These are phyloP conservation scores for Junonia oenone DNA, from an alignment of 2,888 invertebrate species.

Conservation along the genomic window DNA sequence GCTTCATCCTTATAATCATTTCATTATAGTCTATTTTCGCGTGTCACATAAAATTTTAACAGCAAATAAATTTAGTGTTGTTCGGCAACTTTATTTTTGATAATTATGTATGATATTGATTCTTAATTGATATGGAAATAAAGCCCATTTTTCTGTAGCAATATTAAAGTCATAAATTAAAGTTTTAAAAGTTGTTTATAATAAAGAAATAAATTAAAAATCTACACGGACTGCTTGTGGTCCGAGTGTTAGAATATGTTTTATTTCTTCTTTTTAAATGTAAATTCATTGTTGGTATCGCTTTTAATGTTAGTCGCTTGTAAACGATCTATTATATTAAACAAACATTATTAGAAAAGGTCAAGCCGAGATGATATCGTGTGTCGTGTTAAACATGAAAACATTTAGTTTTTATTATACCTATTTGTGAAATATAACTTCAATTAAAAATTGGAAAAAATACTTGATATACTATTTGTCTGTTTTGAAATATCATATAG, in stretches of 20 bases:
- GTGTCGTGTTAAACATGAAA: neutral
- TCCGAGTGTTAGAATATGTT: constrained; percentile 66
- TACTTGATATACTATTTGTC: no score
- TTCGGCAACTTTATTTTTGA: constrained; percentile 34
- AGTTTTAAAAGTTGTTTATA: constrained; percentile 35
- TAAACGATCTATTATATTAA: neutral
- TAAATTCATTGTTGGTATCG: neutral
- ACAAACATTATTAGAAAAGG: constrained; percentile 1
- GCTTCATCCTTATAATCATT: neutral
- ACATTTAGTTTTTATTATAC: neutral
- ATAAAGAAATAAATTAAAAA: constrained; percentile 63
- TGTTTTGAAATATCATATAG: no score
- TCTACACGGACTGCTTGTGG: constrained; percentile 59
- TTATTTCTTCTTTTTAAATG: neutral
- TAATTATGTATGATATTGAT: constrained; percentile 20
- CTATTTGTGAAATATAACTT: no score
- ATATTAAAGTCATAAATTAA: constrained; percentile 19
- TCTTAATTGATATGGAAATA: constrained; percentile 21
- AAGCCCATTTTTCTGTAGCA: constrained; percentile 19
- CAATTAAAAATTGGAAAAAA: no score
- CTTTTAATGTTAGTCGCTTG: neutral
- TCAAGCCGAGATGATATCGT: neutral
- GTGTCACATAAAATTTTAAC: neutral
- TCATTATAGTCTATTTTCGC: neutral
- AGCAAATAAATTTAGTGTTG: constrained; percentile 17